Evolutionary conservation across 2,888 invertebrate species (phyloP).

Genomic region (Eupithecia exiguata): DNA sequence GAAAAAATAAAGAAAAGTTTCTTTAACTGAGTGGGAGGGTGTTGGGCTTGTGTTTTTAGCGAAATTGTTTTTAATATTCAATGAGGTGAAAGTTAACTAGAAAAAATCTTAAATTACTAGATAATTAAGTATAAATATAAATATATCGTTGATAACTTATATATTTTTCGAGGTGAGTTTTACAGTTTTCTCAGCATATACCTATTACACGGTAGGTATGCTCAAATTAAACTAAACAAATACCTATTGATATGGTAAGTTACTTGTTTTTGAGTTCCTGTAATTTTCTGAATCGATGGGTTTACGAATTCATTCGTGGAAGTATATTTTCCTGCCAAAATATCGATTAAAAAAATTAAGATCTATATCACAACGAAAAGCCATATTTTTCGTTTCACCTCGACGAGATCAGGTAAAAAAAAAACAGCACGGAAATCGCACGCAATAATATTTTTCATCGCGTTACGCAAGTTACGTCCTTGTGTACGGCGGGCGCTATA

Average conservation of each 20-base stretch:
- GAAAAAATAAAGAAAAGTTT: not conserved
- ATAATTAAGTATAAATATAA: too few species aligned
- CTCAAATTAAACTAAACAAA: not conserved
- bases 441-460: slow-evolving; percentile 35
- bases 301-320: not conserved
- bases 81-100: too few species aligned
- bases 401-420: slow-evolving; percentile 17
- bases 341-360: not conserved
- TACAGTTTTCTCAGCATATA: not conserved
- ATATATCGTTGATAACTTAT: too few species aligned
- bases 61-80: not conserved
- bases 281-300: not conserved
- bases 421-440: slow-evolving; percentile 22
- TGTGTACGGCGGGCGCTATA: slow-evolving; percentile 66
- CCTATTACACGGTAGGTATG: too few species aligned
- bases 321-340: not conserved
- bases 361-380: not conserved
- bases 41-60: not conserved
- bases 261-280: not conserved
- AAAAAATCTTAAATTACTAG: too few species aligned
- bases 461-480: slow-evolving; percentile 61
- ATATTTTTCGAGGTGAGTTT: too few species aligned
- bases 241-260: not conserved
- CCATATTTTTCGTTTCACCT: not conserved
- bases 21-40: not conserved